Base-by-base conservation (phyloP, 2,888 invertebrate species). In the Pharmacophagus antenor region DNA sequence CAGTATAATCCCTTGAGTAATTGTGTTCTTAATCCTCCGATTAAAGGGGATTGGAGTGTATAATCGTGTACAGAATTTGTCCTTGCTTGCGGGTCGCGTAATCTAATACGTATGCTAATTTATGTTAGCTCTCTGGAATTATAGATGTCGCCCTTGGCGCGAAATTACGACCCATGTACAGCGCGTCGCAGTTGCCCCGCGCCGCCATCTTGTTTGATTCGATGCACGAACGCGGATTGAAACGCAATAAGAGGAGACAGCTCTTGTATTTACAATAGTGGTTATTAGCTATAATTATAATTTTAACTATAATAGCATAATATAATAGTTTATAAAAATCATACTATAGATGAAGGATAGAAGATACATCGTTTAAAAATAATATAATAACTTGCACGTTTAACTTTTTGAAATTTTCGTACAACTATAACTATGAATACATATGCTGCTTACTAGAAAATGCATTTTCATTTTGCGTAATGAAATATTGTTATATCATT, bases 81-180 rank as follows among this genome's bases (percentile, higher is more conserved):
- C 73, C 69, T 72, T 72, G 67, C 71, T 65, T 62, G 68, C 72
- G 73, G 71, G 70, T 70, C 68, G 71, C 71, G 74, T 78, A 82
- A 82, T 85, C 84, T 86, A 89, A 88, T 88, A 87, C 87, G 82
- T 88, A 88, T 88, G 88, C 87, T 86, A 89, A 90, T 89, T 88
- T 85, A 85, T 81, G 85, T 82, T 82, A 79, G 84, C 84, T 79
- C 79, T 69, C 73, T 69, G 80, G 86, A 87, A 88, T 88, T 87
- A 88, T 89, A 86, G 87, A 88, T 85, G 88, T 88, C 85, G 80
- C 86, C 74, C 75, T 66, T 74, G 76, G 82, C 79, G 80, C 79
- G 78, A 80, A 84, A 84, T 87, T 84, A 83, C 83, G 77, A 74
- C 76, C 77, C 74, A 69, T 62, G 53, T 62, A 61, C 65, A 65